Base-by-base conservation (phyloP, 1,140 invertebrate genomes). In the Ridgeia piscesae region DNA sequence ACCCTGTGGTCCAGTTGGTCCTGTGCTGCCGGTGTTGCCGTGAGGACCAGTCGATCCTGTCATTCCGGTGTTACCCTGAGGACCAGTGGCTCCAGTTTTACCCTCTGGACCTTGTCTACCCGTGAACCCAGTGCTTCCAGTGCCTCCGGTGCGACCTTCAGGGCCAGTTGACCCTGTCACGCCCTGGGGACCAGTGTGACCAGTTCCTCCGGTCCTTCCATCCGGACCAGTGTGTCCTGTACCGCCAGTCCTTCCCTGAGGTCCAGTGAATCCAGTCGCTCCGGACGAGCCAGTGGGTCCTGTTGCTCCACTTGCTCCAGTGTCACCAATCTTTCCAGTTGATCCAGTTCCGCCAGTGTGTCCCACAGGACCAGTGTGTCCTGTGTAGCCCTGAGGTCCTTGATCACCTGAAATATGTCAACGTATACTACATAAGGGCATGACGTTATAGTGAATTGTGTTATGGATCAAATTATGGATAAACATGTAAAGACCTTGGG, bases 201-300 rank as follows among this genome's bases (percentile, higher is more conserved):
- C 91, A n/a, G 88, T 89, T n/a, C 34, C 34, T 92, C 91, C 91
- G 89, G 91, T 92, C 88, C 33, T 33, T 27, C 91, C 91, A 8
- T n/a, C 8, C 11, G 88, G 91, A 92, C 91, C 91, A 88, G 91
- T 88, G 14, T n/a, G 31, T 34, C 91, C 91, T 89, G 91, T 92
- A 9, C 33, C 42, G 17, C 91, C 91, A 35, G 34, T 89, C 33
- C 48, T 91, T 48, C 91, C 91, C 33, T 33, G 35, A 17, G 91
- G 91, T 50, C 91, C 91, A 88, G 88, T 92, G n/a, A 33, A 31
- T 34, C 91, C 91, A 92, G 88, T 92, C 33, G 33, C 42, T 14
- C 92, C 91, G 27, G 50, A 34, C 9, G 48, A 11, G 11, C 93
- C 93, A 91, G 35, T n/a, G 33, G 35, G 42, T 34, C 93, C 93